phyloP scores from a whole-genome alignment of 2,113 vertebrate species.

The Mormyrus iriodes region DNA sequence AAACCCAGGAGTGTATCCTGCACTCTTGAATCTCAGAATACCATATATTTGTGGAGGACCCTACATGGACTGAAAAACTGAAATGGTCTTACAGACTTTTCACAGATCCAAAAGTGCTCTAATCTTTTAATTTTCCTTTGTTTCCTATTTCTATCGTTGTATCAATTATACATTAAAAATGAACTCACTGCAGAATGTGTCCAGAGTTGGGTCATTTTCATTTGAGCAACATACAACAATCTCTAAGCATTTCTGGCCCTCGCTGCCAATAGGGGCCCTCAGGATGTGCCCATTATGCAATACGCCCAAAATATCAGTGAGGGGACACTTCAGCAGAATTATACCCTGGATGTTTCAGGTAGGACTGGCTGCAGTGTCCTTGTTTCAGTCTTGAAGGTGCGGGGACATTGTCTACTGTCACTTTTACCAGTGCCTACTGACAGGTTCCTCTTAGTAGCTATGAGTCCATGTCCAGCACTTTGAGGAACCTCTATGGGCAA shows the following conservation, averaged over 20 bases:
- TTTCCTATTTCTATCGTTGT: background rate
- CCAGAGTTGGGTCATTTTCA: background rate
- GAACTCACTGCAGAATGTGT: background rate
- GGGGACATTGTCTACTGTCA: background rate
- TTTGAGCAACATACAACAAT: background rate
- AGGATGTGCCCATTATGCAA: background rate
- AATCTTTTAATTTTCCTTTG: background rate
- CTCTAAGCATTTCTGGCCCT: background rate
- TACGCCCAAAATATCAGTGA: background rate
- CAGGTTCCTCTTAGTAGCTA: background rate
- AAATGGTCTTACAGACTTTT: background rate
- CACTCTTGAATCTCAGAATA: background rate
- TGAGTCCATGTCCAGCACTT: background rate
- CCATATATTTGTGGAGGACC: background rate
- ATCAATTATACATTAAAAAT: background rate
- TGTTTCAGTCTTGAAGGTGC: background rate
- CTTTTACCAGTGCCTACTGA: background rate
- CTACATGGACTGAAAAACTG: background rate
- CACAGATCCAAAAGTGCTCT: background rate
- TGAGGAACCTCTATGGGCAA: background rate
- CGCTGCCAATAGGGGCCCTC: background rate
- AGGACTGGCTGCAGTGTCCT: background rate
- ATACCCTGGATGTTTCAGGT: background rate
- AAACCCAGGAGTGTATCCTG: background rate
- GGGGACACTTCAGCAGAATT: background rate